Percentiles rank a stretch among this genome's conserved stretches.
These are phyloP conservation scores for Mythimna vitellina DNA, from an alignment of 2,888 invertebrate genomes.

Conservation along the genomic window DNA sequence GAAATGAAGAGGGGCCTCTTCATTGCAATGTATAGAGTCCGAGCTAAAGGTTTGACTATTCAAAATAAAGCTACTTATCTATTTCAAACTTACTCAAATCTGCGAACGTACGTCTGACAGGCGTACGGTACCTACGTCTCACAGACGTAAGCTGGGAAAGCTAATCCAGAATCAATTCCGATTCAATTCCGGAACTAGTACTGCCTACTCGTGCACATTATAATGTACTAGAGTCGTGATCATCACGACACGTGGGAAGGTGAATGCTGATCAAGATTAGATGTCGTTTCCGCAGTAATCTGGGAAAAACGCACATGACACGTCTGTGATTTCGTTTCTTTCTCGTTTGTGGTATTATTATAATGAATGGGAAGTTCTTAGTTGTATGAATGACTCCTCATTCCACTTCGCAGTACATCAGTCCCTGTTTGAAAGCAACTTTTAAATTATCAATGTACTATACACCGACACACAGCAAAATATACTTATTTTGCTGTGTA, in stretches of 20 bases:
- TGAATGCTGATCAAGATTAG: constrained; percentile 56
- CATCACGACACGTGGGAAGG: constrained; percentile 48
- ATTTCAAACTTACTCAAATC: neutral
- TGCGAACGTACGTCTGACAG: neutral
- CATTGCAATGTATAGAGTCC: too few relatives aligned
- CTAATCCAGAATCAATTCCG: constrained; percentile 69
- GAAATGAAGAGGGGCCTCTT: too few relatives aligned
- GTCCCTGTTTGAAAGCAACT: neutral
- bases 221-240: constrained; percentile 50
- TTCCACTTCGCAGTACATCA: constrained; percentile 6
- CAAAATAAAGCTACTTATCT: neutral
- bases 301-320: constrained; percentile 46
- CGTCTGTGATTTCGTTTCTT: constrained; percentile 40
- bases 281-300: constrained; percentile 58
- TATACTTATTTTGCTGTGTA: too few relatives aligned
- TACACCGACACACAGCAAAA: too few relatives aligned
- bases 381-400: constrained; percentile 8
- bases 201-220: constrained; percentile 41
- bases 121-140: constrained; percentile 1
- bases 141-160: constrained; percentile 23
- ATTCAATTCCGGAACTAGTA: constrained; percentile 71
- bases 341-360: constrained; percentile 24
- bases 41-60: neutral
- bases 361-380: constrained; percentile 32
- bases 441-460: too few relatives aligned